Evolutionary conservation across 1,140 invertebrate species (phyloP).

Genomic region (Wiebesia pumilae): DNA sequence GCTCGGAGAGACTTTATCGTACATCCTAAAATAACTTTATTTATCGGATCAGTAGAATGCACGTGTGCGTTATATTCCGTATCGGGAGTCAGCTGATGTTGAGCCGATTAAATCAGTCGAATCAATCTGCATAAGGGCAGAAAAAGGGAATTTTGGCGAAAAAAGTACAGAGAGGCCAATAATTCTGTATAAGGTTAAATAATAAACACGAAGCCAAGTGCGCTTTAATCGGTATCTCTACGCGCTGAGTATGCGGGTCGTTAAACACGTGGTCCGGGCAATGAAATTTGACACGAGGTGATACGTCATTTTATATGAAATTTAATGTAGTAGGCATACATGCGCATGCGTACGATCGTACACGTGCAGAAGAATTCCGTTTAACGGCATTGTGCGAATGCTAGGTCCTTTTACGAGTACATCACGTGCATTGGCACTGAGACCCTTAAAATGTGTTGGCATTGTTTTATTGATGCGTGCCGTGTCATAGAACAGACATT

Average conservation of each 20-base stretch:
- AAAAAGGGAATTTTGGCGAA: background rate
- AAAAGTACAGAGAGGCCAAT: background rate
- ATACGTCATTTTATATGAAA: constrained; percentile 46
- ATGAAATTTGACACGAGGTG: constrained; percentile 45
- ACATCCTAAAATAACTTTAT: background rate
- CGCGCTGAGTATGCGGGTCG: constrained; percentile 27
- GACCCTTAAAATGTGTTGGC: background rate
- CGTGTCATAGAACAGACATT: background rate
- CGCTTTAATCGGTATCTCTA: background rate
- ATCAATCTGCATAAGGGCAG: background rate
- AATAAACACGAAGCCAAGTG: constrained; percentile 16
- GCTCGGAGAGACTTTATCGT: background rate
- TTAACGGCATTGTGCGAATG: background rate
- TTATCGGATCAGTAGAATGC: background rate
- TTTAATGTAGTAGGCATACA: constrained; percentile 32
- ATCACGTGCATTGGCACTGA: background rate
- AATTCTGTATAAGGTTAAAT: constrained; percentile 30
- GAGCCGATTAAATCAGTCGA: background rate
- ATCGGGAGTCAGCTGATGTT: background rate
- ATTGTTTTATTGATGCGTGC: background rate
- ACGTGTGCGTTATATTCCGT: background rate
- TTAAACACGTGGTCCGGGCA: constrained; percentile 28
- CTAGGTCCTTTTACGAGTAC: background rate
- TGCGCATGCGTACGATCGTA: background rate
- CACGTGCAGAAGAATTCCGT: background rate